Evolutionary conservation across 2,113 vertebrate genomes (phyloP).

Genomic region (Melanostigma gelatinosum): DNA sequence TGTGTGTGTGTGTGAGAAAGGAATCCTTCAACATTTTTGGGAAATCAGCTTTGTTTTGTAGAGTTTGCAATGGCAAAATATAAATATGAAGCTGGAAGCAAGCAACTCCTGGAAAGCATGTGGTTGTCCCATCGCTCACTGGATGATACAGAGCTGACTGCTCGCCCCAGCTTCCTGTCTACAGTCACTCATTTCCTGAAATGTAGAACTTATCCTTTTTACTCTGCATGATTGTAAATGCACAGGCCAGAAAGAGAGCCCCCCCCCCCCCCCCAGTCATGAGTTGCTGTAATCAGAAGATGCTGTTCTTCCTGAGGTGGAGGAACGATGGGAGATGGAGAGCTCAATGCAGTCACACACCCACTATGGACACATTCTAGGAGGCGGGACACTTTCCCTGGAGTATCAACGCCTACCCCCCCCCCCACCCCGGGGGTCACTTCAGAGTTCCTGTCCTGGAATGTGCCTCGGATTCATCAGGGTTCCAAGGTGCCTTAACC

Average conservation of each 20-base stretch:
- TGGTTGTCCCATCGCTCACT: too few species aligned
- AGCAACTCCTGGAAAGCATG: not conserved
- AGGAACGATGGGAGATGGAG: slow-evolving; percentile 14
- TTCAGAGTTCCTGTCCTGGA: slow-evolving; percentile 10
- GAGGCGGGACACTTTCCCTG: not conserved
- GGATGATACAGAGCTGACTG: too few species aligned
- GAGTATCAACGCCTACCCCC: not conserved
- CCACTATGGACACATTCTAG: slow-evolving; percentile 3
- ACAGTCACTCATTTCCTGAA: slow-evolving; percentile 7
- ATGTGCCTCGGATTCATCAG: slow-evolving; percentile 65
- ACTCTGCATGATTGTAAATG: slow-evolving; percentile 32
- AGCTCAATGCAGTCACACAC: slow-evolving; percentile 18
- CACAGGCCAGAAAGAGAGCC: slow-evolving; percentile 27
- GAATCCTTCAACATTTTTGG: slow-evolving; percentile 12
- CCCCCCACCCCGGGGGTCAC: not conserved
- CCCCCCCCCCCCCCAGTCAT: not conserved
- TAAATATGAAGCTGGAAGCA: too few species aligned
- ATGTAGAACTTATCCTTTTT: not conserved
- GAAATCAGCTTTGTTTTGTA: not conserved
- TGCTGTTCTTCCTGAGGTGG: slow-evolving; percentile 58
- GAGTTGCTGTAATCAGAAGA: slow-evolving; percentile 54
- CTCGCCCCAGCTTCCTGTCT: not conserved
- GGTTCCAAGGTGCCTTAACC: slow-evolving; percentile 82
- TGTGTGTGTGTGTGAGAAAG: slow-evolving; percentile 11
- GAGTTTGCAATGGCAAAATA: too few species aligned